Evolutionary conservation across 2,888 invertebrate genomes (phyloP), one percentile per base, ranked within the genome.

Genomic region (Philonicus albiceps): DNA sequence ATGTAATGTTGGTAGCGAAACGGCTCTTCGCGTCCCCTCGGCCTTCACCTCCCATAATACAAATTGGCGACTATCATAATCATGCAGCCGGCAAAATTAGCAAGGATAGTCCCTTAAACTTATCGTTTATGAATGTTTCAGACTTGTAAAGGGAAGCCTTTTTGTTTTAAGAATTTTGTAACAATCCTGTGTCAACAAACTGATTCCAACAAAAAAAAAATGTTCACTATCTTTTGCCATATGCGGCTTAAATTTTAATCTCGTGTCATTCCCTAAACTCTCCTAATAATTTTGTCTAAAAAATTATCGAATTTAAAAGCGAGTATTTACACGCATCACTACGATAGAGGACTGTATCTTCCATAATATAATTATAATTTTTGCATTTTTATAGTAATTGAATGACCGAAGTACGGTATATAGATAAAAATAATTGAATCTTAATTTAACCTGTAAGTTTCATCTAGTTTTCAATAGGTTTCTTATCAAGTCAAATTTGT

Each of bases 11-110:
- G 86, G 86, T 73, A 8, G 86, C 86, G 8, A 89, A 88, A 86
- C 88, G 88, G 53, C 80, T 89, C 72, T 89, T 89, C 87, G 75
- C 75, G 64, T 87, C 87, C 55, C 90, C 89, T 5, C 64, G 64
- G 11, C 11, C 64, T 64, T 19, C 27, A 27, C 7, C 22, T 11
- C 27, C 64, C 22, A 8, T 64, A 64, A 64, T 49, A 16, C 4
- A 64, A 8, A 27, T 64, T 19, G 27, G 27, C 27, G 64, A 64
- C 27, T 64, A 19, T 0, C 16, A 19, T 22, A 64, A 64, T 27
- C 19, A 64, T 27, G 19, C 22, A 64, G 2, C 22, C 11, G 64
- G 11, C 3, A 16, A n/a, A 8, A n/a, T 13, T 49, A 43, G n/a
- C 30, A 13, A 43, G 16, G 40, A 43, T 1, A 53, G 53, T n/a